A percentile compares a stretch with the other conserved stretches of the same genome.
Conservation (phyloP, 2,113 vertebrate genomes). For the Ctenodactylus gundi region DNA sequence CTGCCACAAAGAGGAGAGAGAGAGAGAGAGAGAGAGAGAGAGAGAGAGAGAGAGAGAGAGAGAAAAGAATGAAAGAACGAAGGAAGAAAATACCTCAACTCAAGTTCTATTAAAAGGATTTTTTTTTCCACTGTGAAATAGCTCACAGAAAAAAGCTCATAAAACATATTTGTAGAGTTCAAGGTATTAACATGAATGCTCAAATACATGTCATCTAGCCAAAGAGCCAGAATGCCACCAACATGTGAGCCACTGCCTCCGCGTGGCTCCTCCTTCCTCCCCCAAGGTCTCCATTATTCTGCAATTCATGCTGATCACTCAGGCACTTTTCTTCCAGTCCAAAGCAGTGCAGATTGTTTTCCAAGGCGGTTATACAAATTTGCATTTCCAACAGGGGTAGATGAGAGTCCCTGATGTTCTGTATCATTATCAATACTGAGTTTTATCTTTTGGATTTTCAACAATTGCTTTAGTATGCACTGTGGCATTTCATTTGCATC, state of each 20-base stretch:
- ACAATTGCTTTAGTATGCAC: neutral
- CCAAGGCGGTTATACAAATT: neutral
- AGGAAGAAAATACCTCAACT: too few relatives aligned
- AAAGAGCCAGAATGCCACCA: neutral
- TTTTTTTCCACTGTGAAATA: neutral
- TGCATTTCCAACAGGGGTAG: neutral
- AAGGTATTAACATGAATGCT: neutral
- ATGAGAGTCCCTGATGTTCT: neutral
- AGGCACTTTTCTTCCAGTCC: neutral
- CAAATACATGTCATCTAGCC: neutral
- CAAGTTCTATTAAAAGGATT: neutral
- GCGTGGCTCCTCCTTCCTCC: neutral
- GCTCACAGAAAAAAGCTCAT: neutral
- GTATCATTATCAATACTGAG: neutral
- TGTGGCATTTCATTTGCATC: neutral
- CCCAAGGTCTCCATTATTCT: neutral
- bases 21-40: too few relatives aligned
- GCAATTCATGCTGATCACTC: neutral
- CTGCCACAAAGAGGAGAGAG: too few relatives aligned
- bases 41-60: too few relatives aligned
- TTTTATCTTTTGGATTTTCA: neutral
- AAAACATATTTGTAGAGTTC: neutral
- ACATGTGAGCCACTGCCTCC: neutral
- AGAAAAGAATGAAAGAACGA: too few relatives aligned
- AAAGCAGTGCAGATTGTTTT: neutral